Evolutionary conservation across 2,797 vertebrate genomes (phyloP).

Genomic region (Halcyon leucocephala): DNA sequence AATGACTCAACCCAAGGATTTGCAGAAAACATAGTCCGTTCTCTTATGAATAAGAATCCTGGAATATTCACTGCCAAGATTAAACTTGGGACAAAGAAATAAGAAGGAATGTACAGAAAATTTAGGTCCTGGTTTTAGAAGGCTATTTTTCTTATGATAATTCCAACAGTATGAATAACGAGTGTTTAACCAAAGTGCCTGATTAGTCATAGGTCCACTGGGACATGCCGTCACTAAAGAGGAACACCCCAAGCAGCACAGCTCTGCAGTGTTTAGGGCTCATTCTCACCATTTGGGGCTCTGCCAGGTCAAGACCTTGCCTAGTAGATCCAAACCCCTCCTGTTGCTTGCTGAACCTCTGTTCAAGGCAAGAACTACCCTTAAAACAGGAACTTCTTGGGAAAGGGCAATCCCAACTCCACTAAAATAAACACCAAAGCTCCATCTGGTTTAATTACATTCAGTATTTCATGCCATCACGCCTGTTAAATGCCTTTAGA

Average conservation of each 20-base stretch:
- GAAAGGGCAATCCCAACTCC: not conserved
- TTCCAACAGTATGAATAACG: not conserved
- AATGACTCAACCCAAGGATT: not conserved
- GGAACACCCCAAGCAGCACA: not conserved
- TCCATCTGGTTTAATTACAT: not conserved
- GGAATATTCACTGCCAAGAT: not conserved
- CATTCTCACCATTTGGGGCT: not conserved
- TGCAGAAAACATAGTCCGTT: not conserved
- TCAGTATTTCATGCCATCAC: not conserved
- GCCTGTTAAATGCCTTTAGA: not conserved
- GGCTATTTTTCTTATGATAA: not conserved
- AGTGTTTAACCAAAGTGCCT: not conserved
- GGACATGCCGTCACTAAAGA: not conserved
- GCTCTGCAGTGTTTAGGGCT: not conserved
- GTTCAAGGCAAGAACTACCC: not conserved
- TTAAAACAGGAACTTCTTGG: not conserved
- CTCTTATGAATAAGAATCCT: not conserved
- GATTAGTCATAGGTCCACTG: not conserved
- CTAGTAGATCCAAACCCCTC: not conserved
- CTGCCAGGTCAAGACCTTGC: not conserved
- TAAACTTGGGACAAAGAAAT: not conserved
- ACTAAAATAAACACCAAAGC: not conserved
- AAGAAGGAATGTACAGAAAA: not conserved
- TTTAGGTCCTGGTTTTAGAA: not conserved
- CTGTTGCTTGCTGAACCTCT: not conserved